These are phyloP conservation scores for Anneissia japonica DNA, from an alignment of 35 echinoderm and acorn worm genomes.

Conservation along the genomic window DNA sequence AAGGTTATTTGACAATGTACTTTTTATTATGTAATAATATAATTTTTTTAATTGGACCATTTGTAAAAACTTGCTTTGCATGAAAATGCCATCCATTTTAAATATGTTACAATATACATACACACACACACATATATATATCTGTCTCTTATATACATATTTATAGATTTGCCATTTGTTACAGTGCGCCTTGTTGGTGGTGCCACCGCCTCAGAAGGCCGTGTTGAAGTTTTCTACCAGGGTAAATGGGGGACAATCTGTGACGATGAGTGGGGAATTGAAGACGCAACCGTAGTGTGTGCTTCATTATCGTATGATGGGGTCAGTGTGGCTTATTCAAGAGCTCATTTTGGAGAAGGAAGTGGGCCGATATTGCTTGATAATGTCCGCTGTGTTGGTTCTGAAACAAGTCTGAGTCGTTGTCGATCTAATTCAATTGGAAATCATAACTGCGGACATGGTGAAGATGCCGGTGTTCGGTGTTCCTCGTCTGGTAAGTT, in stretches of 20 bases:
- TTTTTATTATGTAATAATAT: too few species aligned
- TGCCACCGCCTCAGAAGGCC: background rate
- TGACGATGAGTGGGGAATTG: background rate
- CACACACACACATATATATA: too few species aligned
- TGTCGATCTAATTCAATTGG: background rate
- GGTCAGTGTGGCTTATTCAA: background rate
- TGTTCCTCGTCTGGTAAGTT: background rate
- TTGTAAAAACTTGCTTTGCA: too few species aligned
- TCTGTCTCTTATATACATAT: too few species aligned
- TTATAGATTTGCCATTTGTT: background rate
- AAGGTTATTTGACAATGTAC: too few species aligned
- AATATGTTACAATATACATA: too few species aligned
- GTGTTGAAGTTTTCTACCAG: background rate
- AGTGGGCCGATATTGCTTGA: background rate
- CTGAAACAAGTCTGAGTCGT: background rate
- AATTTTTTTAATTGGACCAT: too few species aligned
- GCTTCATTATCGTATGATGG: background rate
- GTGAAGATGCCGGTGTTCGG: background rate
- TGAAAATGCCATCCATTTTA: too few species aligned
- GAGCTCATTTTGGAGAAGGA: background rate
- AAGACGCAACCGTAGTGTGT: background rate
- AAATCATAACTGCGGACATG: background rate
- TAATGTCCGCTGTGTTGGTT: background rate
- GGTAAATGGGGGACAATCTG: slow-evolving; percentile 2
- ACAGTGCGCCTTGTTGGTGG: background rate